Conservation (phyloP, 2,113 vertebrate species). For the Murina feae region DNA sequence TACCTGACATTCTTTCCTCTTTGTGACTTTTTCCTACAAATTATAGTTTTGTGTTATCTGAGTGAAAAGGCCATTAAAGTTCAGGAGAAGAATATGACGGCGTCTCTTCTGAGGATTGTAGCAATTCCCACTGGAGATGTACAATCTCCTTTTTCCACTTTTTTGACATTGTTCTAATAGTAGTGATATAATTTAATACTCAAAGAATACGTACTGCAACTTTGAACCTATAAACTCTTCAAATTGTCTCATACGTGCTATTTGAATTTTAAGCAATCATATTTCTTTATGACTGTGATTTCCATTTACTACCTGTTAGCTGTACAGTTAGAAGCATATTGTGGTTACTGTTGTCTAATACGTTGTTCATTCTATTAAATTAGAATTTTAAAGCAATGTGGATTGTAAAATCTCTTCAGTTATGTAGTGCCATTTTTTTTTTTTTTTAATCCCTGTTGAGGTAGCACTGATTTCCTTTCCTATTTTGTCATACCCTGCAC, state of each 20-base stretch:
- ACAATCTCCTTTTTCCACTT: neutral
- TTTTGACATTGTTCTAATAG: neutral
- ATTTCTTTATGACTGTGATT: conserved; percentile 43
- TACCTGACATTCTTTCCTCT: conserved; percentile 63
- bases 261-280: neutral
- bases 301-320: neutral
- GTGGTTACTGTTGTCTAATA: neutral
- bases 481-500: conserved; percentile 53
- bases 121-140: neutral
- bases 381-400: neutral
- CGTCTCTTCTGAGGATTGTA: conserved; percentile 46
- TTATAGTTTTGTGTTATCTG: conserved; percentile 51
- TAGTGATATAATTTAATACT: neutral
- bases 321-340: neutral
- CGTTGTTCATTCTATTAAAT: neutral
- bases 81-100: conserved; percentile 42
- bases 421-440: neutral
- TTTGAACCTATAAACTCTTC: neutral
- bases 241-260: neutral
- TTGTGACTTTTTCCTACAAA: conserved; percentile 60
- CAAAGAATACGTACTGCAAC: neutral
- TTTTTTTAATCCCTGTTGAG: neutral
- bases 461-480: conserved; percentile 33
- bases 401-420: conserved; percentile 25
- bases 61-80: conserved; percentile 54